These are phyloP conservation scores for Alloplasta piceator DNA, from an alignment of 2,888 invertebrate species.

Conservation along the genomic window DNA sequence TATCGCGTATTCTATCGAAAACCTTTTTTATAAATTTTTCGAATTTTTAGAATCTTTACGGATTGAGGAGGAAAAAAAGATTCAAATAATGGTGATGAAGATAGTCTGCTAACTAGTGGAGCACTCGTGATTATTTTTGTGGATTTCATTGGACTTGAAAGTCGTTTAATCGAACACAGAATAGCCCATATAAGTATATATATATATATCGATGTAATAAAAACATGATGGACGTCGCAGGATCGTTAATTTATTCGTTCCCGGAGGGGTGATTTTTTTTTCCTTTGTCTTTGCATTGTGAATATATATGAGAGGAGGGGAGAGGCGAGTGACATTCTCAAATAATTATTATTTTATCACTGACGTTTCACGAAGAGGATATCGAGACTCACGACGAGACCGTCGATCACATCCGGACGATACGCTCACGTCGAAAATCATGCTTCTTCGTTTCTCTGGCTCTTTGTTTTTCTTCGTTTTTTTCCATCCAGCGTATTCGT, in stretches of 20 bases:
- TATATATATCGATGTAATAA: neutral
- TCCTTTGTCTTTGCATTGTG: slow-evolving; percentile 10
- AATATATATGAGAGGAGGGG: neutral
- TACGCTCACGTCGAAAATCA: neutral
- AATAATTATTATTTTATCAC: slow-evolving; percentile 45
- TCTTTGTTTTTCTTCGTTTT: slow-evolving; percentile 3
- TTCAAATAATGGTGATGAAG: too few relatives aligned
- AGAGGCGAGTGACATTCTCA: slow-evolving; percentile 28
- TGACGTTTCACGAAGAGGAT: slow-evolving; percentile 8
- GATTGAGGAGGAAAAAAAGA: too few relatives aligned
- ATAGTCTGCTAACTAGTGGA: too few relatives aligned
- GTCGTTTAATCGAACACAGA: too few relatives aligned
- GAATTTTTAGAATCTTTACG: too few relatives aligned
- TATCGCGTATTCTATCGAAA: too few relatives aligned
- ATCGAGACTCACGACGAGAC: slow-evolving; percentile 40
- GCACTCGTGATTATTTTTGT: too few relatives aligned
- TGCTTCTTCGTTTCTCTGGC: slow-evolving; percentile 10
- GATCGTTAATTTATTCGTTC: neutral
- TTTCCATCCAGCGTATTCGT: neutral
- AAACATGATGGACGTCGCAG: neutral
- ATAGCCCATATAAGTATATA: neutral
- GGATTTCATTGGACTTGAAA: too few relatives aligned
- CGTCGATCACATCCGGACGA: slow-evolving; percentile 51
- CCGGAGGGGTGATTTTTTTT: neutral
- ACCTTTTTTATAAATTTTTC: too few relatives aligned